These are phyloP conservation scores for Betta splendens DNA, from an alignment of 2,797 vertebrate genomes.

Conservation along the genomic window DNA sequence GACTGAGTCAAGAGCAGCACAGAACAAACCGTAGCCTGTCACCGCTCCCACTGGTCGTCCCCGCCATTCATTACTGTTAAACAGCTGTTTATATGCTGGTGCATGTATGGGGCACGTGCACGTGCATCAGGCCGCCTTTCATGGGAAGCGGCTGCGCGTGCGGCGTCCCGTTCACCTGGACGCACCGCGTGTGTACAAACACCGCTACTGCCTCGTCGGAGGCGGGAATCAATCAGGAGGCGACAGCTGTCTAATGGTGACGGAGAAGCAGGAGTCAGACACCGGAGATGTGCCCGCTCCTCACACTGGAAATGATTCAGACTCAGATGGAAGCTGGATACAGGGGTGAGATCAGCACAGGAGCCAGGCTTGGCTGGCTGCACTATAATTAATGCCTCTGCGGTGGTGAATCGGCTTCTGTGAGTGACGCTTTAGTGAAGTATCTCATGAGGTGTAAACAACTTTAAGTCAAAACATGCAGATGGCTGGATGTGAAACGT, in stretches of 20 bases:
- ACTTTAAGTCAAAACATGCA: neutral
- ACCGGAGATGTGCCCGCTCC: conserved; percentile 2
- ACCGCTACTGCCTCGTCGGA: conserved; percentile 1
- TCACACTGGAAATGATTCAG: conserved; percentile 28
- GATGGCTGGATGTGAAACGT: conserved; percentile 9
- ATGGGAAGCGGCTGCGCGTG: neutral
- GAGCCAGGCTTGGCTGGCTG: conserved; percentile 10
- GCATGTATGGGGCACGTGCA: neutral
- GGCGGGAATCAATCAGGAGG: conserved; percentile 31
- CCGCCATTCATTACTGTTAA: conserved; percentile 31
- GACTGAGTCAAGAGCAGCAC: neutral
- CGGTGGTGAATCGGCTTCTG: conserved; percentile 14
- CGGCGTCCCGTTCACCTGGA: neutral
- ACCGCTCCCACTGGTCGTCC: conserved; percentile 2
- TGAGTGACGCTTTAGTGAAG: conserved; percentile 31
- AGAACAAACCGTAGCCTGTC: conserved; percentile 22
- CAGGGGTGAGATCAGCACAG: conserved; percentile 22
- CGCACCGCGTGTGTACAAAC: neutral
- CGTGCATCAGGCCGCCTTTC: neutral
- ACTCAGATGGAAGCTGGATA: conserved; percentile 7
- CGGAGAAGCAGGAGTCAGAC: conserved; percentile 10
- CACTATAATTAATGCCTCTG: no score
- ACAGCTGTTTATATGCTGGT: neutral
- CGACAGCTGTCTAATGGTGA: conserved; percentile 28
- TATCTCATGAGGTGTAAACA: conserved; percentile 7